These are phyloP conservation scores for Anguilla megastoma DNA, from an alignment of 2,797 vertebrate species.

Conservation along the genomic window DNA sequence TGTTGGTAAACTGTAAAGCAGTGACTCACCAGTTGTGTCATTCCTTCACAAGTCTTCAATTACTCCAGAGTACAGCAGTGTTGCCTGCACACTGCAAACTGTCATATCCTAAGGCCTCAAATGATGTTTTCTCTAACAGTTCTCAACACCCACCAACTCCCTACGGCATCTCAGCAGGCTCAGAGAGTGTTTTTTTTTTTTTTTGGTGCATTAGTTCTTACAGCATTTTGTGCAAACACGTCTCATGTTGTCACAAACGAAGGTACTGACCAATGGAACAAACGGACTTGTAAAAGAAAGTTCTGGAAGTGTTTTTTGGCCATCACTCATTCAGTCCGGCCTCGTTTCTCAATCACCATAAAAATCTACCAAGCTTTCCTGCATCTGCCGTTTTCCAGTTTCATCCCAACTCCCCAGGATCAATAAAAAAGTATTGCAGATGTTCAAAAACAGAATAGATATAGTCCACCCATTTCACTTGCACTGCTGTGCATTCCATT, in stretches of 20 bases:
- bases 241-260: neutral
- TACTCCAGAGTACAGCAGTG: slow-evolving; percentile 1
- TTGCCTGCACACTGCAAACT: neutral
- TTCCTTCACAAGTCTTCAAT: slow-evolving; percentile 25
- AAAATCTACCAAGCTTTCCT: neutral
- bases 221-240: neutral
- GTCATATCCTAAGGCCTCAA: slow-evolving; percentile 16
- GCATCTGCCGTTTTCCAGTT: neutral
- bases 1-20: slow-evolving; percentile 40
- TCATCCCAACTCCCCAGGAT: neutral
- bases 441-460: neutral
- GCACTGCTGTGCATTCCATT: neutral
- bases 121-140: slow-evolving; percentile 17
- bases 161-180: neutral
- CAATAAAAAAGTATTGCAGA: neutral
- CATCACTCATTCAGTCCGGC: neutral
- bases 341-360: neutral
- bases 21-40: slow-evolving; percentile 25
- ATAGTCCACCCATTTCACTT: neutral
- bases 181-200: neutral
- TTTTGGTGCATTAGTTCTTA: neutral
- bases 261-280: neutral
- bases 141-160: slow-evolving; percentile 14
- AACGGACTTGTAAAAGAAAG: neutral
- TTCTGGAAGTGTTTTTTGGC: neutral